Evolutionary conservation across 1,140 invertebrate species (phyloP).

Genomic region (Nasonia vitripennis): DNA sequence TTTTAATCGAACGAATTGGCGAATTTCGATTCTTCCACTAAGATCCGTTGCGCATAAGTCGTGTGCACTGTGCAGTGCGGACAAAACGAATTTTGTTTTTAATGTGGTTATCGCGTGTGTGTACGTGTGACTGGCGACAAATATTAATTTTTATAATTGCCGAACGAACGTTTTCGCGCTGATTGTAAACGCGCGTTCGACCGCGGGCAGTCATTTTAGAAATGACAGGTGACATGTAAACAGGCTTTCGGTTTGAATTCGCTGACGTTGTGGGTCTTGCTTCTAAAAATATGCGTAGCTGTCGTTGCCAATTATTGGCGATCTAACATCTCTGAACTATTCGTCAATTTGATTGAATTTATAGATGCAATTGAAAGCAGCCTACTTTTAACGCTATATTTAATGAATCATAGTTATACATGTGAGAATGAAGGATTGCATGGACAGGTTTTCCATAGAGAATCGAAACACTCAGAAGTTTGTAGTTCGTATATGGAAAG

Average conservation of each 20-base stretch:
- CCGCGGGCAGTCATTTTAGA: neutral
- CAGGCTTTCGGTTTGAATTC: neutral
- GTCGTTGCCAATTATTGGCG: neutral
- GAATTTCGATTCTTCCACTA: neutral
- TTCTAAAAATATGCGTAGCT: neutral
- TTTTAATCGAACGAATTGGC: neutral
- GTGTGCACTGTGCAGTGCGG: no score
- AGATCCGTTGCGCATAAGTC: neutral
- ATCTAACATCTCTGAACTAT: no score
- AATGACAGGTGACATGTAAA: slow-evolving; percentile 1
- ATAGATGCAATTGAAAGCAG: no score
- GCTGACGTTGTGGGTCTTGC: neutral
- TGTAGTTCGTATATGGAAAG: no score
- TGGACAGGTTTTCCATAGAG: no score
- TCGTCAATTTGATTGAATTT: no score
- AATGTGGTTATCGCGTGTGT: neutral
- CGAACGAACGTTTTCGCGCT: no score
- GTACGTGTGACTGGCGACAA: neutral
- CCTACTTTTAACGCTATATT: no score
- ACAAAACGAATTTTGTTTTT: neutral
- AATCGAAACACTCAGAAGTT: no score
- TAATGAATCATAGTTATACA: no score
- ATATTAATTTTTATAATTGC: neutral
- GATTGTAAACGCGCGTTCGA: no score
- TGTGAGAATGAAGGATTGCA: no score